Base-by-base conservation (phyloP, 2,888 invertebrate genomes). In the Celastrina argiolus region DNA sequence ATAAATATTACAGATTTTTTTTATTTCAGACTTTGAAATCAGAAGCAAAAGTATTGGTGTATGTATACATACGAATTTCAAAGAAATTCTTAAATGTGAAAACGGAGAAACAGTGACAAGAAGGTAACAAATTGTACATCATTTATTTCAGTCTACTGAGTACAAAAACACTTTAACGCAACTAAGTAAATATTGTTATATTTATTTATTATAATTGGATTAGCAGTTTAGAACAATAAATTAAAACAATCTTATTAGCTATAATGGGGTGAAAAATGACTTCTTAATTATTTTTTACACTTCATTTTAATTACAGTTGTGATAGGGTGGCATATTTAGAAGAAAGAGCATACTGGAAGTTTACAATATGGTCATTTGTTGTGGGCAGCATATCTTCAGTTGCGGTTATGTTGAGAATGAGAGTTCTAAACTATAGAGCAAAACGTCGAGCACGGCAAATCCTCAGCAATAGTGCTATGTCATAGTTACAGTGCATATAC, bases 321-420 rank as follows among this genome's bases (percentile, higher is more conserved):
- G 96, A 97, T 77, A 93, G 94, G 79, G 96, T 97, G 16, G 96
- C 96, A 2, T 96, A 96, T 91, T 91, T 97, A 64, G 97, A 97
- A 78, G 96, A 97, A 80, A 92, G 94, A 69, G 93, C 94, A 67
- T 98, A 96, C 83, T 96, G 96, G 95, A 94, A 95, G 74, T 97
- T 97, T 78, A 94, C 96, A 78, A 93, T 93, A 64, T 92, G 94
- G 77, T 94, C 94, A 84, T 94, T 95, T 77, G 83, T 93, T 0
- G 77, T 94, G 39, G 94, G 95, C 1, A 78, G 95, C 0, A 80
- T 93, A 22, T 95, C 96, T 12, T 94, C 94, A 63, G 76, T 93
- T 51, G 91, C 93, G 68, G 95, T 95, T 0, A 92, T 93, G 81
- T 81, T 94, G 34, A 87, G 96, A 72, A 93, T 94, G 76, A 92